phyloP scores from a whole-genome alignment of 92 coral and sea anemone genomes.

The Galaxea fascicularis region DNA sequence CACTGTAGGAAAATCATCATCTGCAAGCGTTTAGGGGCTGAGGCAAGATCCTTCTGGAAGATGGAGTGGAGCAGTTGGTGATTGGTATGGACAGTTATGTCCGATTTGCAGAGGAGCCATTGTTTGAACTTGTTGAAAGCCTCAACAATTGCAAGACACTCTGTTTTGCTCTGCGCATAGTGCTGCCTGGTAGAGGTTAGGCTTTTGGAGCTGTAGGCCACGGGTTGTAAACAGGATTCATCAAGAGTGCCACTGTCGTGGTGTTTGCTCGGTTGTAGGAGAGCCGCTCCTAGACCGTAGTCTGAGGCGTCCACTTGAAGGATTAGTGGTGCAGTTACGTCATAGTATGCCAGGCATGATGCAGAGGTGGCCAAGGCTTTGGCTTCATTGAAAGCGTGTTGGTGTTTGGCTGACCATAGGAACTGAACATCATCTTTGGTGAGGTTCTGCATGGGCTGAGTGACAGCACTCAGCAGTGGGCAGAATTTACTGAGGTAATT shows the following conservation, averaged over 20 bases:
- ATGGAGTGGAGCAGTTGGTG: conserved; percentile 62
- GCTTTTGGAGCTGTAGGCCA: conserved; percentile 58
- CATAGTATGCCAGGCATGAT: conserved; percentile 62
- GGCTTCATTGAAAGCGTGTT: conserved; percentile 49
- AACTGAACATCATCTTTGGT: conserved; percentile 39
- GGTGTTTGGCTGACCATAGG: conserved; percentile 59
- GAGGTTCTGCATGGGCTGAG: conserved; percentile 46
- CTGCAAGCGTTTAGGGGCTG: conserved; percentile 62
- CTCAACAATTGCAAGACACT: conserved; percentile 69
- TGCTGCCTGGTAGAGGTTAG: conserved; percentile 55
- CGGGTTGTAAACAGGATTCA: conserved; percentile 44
- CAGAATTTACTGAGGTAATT: conserved; percentile 66
- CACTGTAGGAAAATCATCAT: conserved; percentile 65
- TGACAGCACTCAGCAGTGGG: conserved; percentile 59
- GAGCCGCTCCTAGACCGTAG: conserved; percentile 50
- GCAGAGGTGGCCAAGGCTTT: conserved; percentile 51
- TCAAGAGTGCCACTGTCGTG: conserved; percentile 30
- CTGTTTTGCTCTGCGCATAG: conserved; percentile 53
- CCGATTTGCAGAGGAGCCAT: conserved; percentile 56
- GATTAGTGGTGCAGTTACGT: conserved; percentile 53
- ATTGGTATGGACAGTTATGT: conserved; percentile 65
- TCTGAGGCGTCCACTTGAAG: conserved; percentile 66
- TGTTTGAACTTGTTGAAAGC: conserved; percentile 64
- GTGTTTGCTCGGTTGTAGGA: conserved; percentile 43
- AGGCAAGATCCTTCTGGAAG: too few species aligned